A percentile compares a stretch with the other conserved stretches of the same genome.
Conservation (phyloP, 2,113 vertebrate genomes). For the Myrmecophaga tridactyla region DNA sequence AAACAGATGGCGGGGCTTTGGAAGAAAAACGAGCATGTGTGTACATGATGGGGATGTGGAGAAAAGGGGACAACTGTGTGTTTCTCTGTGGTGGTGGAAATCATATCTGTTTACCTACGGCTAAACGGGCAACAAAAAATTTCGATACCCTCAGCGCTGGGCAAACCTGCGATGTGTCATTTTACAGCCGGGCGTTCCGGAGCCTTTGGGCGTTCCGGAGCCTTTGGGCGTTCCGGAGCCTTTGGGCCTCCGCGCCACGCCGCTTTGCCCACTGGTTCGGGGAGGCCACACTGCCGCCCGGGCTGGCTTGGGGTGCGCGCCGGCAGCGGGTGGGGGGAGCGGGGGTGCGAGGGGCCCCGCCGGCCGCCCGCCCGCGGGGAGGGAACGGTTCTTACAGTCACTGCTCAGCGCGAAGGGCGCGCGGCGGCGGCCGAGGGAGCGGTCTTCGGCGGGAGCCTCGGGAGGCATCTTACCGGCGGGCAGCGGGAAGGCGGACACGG, state of each 20-base stretch:
- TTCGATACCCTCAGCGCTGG: neutral
- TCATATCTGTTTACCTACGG: neutral
- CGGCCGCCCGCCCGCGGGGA: slow-evolving; percentile 40
- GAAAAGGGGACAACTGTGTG: neutral
- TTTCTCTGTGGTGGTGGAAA: neutral
- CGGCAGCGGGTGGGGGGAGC: neutral
- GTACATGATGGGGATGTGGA: neutral
- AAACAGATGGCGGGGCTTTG: neutral
- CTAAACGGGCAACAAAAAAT: neutral
- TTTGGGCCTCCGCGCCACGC: neutral
- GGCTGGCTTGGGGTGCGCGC: slow-evolving; percentile 8
- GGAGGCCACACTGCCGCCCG: neutral
- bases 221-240: neutral
- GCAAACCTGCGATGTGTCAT: neutral
- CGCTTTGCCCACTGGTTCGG: neutral
- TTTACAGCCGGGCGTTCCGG: neutral
- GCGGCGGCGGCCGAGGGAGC: slow-evolving; percentile 85
- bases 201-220: neutral
- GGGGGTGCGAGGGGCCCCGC: slow-evolving; percentile 65
- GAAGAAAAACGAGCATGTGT: neutral
- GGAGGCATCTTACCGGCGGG: slow-evolving; percentile 92
- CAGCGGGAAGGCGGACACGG: slow-evolving; percentile 92
- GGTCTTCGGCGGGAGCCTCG: slow-evolving; percentile 87
- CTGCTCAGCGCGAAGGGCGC: slow-evolving; percentile 85
- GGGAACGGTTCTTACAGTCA: slow-evolving; percentile 87